phyloP scores from a whole-genome alignment of 2,113 vertebrate species.

The Podarcis raffonei region DNA sequence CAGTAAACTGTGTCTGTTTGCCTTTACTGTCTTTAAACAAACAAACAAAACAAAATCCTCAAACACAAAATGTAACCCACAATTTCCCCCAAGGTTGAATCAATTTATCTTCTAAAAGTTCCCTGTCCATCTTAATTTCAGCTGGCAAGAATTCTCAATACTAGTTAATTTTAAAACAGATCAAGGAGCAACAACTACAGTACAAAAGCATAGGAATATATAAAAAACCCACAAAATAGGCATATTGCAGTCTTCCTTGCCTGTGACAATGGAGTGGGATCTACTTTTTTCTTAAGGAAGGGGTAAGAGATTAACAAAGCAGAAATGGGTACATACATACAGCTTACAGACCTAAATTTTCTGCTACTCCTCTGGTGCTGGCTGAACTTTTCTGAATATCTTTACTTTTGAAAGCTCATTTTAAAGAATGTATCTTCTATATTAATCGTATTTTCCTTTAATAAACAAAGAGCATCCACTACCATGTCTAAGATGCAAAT shows the following conservation, averaged over 20 bases:
- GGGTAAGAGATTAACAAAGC: not conserved
- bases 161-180: not conserved
- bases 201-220: not conserved
- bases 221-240: not conserved
- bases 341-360: not conserved
- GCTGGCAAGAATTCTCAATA: not conserved
- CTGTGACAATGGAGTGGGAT: too few relatives aligned
- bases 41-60: not conserved
- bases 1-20: not conserved
- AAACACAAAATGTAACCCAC: not conserved
- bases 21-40: not conserved
- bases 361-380: not conserved
- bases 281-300: not conserved
- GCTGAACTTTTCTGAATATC: not conserved
- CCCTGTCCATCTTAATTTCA: not conserved
- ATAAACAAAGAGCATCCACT: too few relatives aligned
- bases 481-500: too few relatives aligned
- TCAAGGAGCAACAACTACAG: rapidly evolving
- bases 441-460: too few relatives aligned
- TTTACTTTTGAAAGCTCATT: too few relatives aligned
- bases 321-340: not conserved
- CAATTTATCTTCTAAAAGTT: not conserved
- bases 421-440: too few relatives aligned
- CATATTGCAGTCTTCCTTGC: not conserved
- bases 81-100: not conserved